These are phyloP conservation scores for Hydrolagus affinis DNA, from an alignment of 2,113 vertebrate species.

Conservation along the genomic window DNA sequence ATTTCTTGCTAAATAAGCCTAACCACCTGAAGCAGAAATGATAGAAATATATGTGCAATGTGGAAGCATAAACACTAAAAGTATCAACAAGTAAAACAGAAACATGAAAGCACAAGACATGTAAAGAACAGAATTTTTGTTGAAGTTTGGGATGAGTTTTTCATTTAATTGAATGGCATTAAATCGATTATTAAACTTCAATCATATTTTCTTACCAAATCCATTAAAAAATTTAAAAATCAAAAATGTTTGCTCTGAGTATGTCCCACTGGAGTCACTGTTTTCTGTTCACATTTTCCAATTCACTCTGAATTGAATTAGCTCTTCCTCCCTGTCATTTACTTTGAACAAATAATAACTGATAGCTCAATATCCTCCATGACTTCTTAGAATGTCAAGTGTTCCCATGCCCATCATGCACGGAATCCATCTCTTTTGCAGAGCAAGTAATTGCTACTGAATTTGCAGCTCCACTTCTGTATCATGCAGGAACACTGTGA, in stretches of 20 bases:
- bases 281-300: background rate
- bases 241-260: background rate
- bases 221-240: background rate
- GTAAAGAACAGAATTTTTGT: background rate
- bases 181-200: background rate
- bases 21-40: no score
- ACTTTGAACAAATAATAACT: slow-evolving; percentile 29
- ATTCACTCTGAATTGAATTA: slow-evolving; percentile 13
- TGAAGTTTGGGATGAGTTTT: background rate
- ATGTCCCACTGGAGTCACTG: background rate
- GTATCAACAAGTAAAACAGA: no score
- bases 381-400: slow-evolving; percentile 28
- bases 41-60: no score
- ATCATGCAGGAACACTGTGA: background rate
- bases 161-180: background rate
- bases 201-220: background rate
- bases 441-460: background rate
- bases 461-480: background rate
- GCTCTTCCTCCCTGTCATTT: background rate
- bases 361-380: slow-evolving; percentile 29
- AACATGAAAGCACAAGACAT: no score
- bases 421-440: slow-evolving; percentile 4
- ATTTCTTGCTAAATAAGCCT: no score
- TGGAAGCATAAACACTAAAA: no score
- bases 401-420: slow-evolving; percentile 9